Evolutionary conservation across 1,140 invertebrate genomes (phyloP), one percentile per base, ranked within the genome.

Genomic region (Mamestra configurata): DNA sequence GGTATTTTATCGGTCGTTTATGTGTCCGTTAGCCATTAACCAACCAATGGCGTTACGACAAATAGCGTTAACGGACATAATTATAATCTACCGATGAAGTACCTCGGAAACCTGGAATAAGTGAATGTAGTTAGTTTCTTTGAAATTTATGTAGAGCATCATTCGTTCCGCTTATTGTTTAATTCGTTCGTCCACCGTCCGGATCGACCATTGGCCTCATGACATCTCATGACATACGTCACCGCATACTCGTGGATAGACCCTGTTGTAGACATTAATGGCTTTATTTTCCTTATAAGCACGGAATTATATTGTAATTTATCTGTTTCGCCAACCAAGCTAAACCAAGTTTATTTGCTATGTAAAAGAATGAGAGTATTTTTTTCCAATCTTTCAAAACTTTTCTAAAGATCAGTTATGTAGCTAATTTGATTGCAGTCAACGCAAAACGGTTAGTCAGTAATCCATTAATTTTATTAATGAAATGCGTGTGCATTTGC

Each of bases 171-270:
- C 37, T 46, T 40, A 66, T 66, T 66, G 22, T 64, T 37, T 40
- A 22, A 66, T 46, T 68, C 15, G 40, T 43, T 70, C 15, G 7
- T 31, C 6, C 15, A 71, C 49, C 18, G 5, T 31, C 13, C 0
- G n/a, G 15, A 20, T 5, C 51, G 71, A 59, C 18, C 71, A 75
- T 57, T 75, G 53, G 53, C 71, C 66, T 70, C 8, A 40, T 75
- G 71, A 75, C 71, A 75, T 71, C 71, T 40, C n/a, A n/a, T n/a
- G n/a, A n/a, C n/a, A n/a, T 57, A 75, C 71, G 71, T 75, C 71
- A 57, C 15, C 27, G 22, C 3, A n/a, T 4, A 43, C 5, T 59
- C 71, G 27, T 43, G 53, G 71, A 27, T 75, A 57, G 53, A 57
- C 71, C 53, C 53, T 10, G n/a, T 18, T 75, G 71, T 59, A 75